Base-by-base conservation (phyloP, 2,888 invertebrate species). In the Meiosimyza decipiens region DNA sequence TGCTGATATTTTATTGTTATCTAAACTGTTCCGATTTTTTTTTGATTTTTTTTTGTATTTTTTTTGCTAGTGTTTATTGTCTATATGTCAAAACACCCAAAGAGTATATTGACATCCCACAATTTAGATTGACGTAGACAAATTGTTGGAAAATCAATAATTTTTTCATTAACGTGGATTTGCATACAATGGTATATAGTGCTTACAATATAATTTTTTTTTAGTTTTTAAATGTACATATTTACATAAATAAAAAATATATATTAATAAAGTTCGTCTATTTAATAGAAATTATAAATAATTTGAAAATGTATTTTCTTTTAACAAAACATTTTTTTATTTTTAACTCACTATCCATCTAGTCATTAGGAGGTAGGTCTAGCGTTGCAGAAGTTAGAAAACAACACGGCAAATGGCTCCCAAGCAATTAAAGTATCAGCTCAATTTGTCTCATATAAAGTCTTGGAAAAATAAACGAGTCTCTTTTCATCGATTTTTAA, bases 121-220 rank as follows among this genome's bases (percentile, higher is more conserved):
- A 60, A 40, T 62, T 33, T 18, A 18, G 15, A 6, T 12, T 33
- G 54, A 74, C 71, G 74, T 74, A 64, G 71, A 64, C 64, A 74
- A 71, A 6, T 55, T 64, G 52, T 74, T 74, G 74, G 51, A 74
- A 74, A 74, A 74, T 74, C 74, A 65, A 74, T 74, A 74, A 5
- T 6, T 63, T 55, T 50, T 15, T 33, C 22, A 60, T 60, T 7
- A 4, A 4, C 12, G 59, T 28, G 59, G 0, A 28, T 22, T 51
- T 15, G 13, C 9, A 50, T 16, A 64, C 64, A 51, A 51, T 64
- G 67, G 22, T 2, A 18, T 33, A 33, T 13, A 52, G 16, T 13
- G 9, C 28, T 18, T 22, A 16, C 1, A 54, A 62, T 6, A 11
- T 9, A 6, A 13, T 13, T 11, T 5, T 6, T 62, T 33, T 33